Evolutionary conservation across 2,888 invertebrate genomes (phyloP).

Genomic region (Diogma glabrata): DNA sequence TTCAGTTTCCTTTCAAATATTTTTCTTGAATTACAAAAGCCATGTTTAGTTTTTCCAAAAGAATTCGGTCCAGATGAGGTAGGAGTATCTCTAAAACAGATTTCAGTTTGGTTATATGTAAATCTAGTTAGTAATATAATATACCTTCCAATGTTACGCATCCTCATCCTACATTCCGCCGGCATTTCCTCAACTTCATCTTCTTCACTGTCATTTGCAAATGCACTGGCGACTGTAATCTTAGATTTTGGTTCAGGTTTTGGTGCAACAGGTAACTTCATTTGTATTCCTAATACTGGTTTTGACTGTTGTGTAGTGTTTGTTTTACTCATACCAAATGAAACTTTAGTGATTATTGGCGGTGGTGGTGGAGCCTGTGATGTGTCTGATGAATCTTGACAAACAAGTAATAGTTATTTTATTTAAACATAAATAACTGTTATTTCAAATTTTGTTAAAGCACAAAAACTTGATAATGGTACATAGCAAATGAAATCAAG

Average conservation of each 20-base stretch:
- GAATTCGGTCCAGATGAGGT: conserved; percentile 91
- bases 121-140: too few species aligned
- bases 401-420: too few species aligned
- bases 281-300: conserved; percentile 49
- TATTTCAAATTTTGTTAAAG: too few species aligned
- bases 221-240: conserved; percentile 57
- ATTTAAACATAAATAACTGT: too few species aligned
- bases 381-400: too few species aligned
- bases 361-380: conserved; percentile 4
- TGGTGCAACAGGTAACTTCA: conserved; percentile 45
- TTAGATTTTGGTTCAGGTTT: conserved; percentile 35
- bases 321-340: background rate
- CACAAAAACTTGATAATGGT: too few species aligned
- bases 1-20: conserved; percentile 75
- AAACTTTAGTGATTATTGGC: background rate
- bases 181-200: conserved; percentile 87
- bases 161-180: conserved; percentile 81
- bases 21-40: conserved; percentile 82
- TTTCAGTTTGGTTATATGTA: too few species aligned
- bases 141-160: conserved; percentile 90
- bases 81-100: conserved; percentile 80
- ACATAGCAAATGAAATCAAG: too few species aligned
- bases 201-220: conserved; percentile 55
- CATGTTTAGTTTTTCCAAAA: conserved; percentile 85
- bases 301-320: background rate